These are phyloP conservation scores for Sigmodon hispidus DNA, from an alignment of 2,113 vertebrate species.

Conservation along the genomic window DNA sequence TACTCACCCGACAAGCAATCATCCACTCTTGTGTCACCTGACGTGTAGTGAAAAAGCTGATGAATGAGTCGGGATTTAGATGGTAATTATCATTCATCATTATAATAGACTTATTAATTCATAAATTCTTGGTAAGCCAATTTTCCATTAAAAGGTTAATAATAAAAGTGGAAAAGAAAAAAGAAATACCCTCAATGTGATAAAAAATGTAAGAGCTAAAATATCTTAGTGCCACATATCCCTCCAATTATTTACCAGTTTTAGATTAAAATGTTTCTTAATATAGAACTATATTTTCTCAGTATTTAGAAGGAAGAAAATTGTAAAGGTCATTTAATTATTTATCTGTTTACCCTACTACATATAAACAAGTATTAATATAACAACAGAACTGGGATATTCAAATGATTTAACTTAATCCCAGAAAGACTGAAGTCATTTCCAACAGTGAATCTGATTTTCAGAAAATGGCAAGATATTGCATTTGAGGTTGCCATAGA, in stretches of 20 bases:
- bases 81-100: constrained; percentile 90
- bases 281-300: constrained; percentile 47
- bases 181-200: constrained; percentile 85
- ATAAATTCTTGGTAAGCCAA: constrained; percentile 90
- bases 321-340: constrained; percentile 26
- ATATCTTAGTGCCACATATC: constrained; percentile 81
- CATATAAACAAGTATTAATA: neutral
- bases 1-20: constrained; percentile 85
- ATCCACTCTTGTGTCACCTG: constrained; percentile 85
- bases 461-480: neutral
- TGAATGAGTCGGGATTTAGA: constrained; percentile 89
- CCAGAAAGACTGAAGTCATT: neutral
- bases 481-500: constrained; percentile 14
- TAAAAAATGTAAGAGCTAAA: constrained; percentile 87
- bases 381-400: neutral
- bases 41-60: constrained; percentile 86
- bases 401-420: constrained; percentile 38
- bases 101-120: constrained; percentile 91
- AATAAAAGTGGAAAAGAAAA: constrained; percentile 86
- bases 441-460: constrained; percentile 21
- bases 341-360: neutral
- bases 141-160: constrained; percentile 90
- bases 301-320: constrained; percentile 57
- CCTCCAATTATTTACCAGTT: constrained; percentile 78
- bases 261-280: constrained; percentile 81